A percentile compares a stretch with the other conserved stretches of the same genome.
These are phyloP conservation scores for Anarrhichthys ocellatus DNA, from an alignment of 2,113 vertebrate genomes.

Conservation along the genomic window DNA sequence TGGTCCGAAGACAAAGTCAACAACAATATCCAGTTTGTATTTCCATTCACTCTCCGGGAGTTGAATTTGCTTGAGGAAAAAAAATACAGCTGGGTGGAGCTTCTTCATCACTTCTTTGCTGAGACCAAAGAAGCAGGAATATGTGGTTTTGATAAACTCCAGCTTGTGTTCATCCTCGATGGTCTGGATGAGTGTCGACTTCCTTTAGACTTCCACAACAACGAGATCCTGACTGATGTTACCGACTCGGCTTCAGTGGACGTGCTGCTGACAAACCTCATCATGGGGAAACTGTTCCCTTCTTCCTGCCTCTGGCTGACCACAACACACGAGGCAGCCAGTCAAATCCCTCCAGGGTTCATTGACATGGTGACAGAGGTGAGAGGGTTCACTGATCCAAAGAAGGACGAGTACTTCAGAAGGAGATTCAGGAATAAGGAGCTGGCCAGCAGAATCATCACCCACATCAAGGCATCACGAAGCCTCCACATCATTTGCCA, in stretches of 20 bases:
- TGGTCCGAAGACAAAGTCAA: conserved; percentile 16
- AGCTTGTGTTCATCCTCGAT: conserved; percentile 13
- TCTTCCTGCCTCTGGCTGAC: not conserved
- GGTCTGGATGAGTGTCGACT: not conserved
- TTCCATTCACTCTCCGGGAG: conserved; percentile 26
- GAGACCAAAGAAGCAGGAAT: conserved; percentile 14
- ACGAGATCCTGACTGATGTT: not conserved
- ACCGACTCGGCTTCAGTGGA: not conserved
- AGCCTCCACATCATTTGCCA: conserved; percentile 28
- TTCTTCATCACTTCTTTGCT: conserved; percentile 31
- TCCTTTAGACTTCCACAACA: conserved; percentile 1
- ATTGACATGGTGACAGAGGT: not conserved
- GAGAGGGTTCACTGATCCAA: not conserved
- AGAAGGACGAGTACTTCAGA: not conserved
- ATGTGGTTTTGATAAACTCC: not conserved
- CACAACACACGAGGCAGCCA: not conserved
- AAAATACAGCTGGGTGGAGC: conserved; percentile 1
- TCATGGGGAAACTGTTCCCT: not conserved
- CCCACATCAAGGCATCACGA: not conserved
- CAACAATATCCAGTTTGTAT: not conserved
- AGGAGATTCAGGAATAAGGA: not conserved
- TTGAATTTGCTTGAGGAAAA: conserved; percentile 11
- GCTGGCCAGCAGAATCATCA: conserved; percentile 4
- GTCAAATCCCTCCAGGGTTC: not conserved
- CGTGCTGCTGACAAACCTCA: conserved; percentile 1